Conservation (phyloP, 1,140 invertebrate species). For the Aphaenogaster ashmeadi region DNA sequence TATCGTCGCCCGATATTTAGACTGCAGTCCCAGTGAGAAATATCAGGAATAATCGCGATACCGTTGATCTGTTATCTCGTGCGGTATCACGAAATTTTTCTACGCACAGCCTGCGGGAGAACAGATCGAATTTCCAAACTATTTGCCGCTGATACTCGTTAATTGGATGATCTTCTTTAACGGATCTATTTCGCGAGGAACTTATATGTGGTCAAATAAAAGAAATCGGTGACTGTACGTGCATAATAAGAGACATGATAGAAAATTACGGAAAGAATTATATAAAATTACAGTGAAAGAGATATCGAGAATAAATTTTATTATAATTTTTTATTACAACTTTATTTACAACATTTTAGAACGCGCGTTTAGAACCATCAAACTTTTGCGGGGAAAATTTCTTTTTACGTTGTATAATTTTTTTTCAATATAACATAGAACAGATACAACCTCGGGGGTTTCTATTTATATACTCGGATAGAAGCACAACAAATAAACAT, state of each 20-base stretch:
- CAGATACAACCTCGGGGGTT: background rate
- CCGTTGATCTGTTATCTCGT: conserved; percentile 72
- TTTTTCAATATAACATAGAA: conserved; percentile 3
- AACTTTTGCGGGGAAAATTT: conserved; percentile 3
- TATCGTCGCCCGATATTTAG: conserved; percentile 70
- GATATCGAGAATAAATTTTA: background rate
- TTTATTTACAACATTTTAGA: background rate
- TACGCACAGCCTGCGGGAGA: background rate
- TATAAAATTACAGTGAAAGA: background rate
- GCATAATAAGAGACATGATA: background rate
- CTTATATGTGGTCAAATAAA: conserved; percentile 8
- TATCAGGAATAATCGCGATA: conserved; percentile 73
- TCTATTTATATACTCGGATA: background rate
- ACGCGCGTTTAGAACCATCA: background rate
- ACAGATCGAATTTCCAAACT: conserved; percentile 46
- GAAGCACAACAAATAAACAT: conserved; percentile 21
- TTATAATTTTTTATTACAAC: background rate
- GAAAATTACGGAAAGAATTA: background rate
- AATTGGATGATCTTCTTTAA: conserved; percentile 53
- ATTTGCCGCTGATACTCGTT: conserved; percentile 30
- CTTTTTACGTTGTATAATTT: background rate
- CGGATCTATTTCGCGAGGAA: background rate
- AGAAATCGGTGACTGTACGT: conserved; percentile 6
- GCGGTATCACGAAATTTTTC: conserved; percentile 45
- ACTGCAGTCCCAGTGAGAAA: conserved; percentile 62